Base-by-base conservation (phyloP, 2,113 vertebrate genomes). In the Nesogale talazaci region DNA sequence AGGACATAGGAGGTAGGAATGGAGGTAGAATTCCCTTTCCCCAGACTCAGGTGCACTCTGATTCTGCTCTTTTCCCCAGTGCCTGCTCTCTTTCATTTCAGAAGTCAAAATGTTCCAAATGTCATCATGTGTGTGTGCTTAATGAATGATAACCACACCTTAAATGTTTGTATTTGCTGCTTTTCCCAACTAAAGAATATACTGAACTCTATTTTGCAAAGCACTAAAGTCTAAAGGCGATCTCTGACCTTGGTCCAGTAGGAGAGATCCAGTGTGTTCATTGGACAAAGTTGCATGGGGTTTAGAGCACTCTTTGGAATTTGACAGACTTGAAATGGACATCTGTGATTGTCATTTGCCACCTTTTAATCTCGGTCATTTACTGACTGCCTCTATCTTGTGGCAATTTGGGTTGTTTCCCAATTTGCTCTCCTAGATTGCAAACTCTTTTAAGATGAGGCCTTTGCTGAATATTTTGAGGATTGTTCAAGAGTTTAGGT, bases 141-240 rank as follows among this genome's bases (percentile, higher is more conserved):
- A 83, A 40, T 29, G 34, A 90, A 75, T 4, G 52, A 9, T 2
- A 23, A 16, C 4, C 12, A 79, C 23, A 78, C 27, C 6, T 1
- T 36, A 42, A 52, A 87, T 84, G 4, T 74, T 63, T 84, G 22
- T 29, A 61, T 75, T 82, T 94, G 76, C 38, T 83, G 8, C n/a
- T 86, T 8, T 61, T 80, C 89, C n/a, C 87, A 72, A 29, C 78
- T 42, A 81, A 85, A 15, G 89, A 89, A 84, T 17, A 12, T 67
- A 16, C 1, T 67, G 17, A 29, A 10, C 8, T 38, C 17, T 7
- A 56, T 61, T 85, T 81, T 89, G 78, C 38, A 90, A 89, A 93
- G 69, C 22, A 29, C 7, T 40, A 52, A 81, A 38, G 74, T 59
- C 17, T 74, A 42, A 40, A 56, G 25, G 5, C 19, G 84, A 27